A percentile compares a stretch with the other conserved stretches of the same genome.
phyloP scores from a whole-genome alignment of 2,797 vertebrate genomes.

The Micromesistius poutassou region DNA sequence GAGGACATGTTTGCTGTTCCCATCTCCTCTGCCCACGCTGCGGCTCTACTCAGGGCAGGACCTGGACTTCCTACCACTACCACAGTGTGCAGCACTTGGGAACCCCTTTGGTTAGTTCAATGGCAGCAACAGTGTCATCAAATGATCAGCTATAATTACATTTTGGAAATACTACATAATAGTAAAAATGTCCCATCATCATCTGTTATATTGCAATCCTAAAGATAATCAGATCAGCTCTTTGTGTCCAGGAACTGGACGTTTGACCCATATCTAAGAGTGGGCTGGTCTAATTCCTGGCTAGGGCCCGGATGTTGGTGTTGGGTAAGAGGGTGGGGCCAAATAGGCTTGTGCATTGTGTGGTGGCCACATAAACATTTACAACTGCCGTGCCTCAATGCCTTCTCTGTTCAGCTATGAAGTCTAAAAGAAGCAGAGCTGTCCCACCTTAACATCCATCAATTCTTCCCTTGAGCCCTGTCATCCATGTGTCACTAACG shows the following conservation, averaged over 20 bases:
- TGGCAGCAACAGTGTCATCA: no score
- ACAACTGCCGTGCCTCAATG: slow-evolving; percentile 39
- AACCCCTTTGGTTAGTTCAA: no score
- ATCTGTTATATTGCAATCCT: not conserved
- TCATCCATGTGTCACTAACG: slow-evolving; percentile 1
- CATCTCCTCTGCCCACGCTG: no score
- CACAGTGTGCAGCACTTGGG: no score
- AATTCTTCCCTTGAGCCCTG: slow-evolving; percentile 9
- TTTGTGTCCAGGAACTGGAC: not conserved
- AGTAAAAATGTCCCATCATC: not conserved
- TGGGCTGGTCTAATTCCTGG: not conserved
- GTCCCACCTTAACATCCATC: slow-evolving; percentile 16
- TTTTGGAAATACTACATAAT: no score
- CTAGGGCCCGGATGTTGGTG: slow-evolving; percentile 8
- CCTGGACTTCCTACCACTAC: no score
- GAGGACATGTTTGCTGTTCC: no score
- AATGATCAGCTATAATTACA: no score
- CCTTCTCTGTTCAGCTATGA: slow-evolving; percentile 37
- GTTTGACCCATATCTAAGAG: not conserved
- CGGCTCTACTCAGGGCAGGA: no score
- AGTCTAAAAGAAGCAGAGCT: slow-evolving; percentile 30
- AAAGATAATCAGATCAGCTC: not conserved
- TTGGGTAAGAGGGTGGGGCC: slow-evolving; percentile 29
- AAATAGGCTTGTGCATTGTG: slow-evolving; percentile 40
- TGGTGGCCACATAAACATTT: slow-evolving; percentile 42